Evolutionary conservation across 2,113 vertebrate species (phyloP), one percentile per base, ranked within the genome.

Genomic region (Oryzias woworae): DNA sequence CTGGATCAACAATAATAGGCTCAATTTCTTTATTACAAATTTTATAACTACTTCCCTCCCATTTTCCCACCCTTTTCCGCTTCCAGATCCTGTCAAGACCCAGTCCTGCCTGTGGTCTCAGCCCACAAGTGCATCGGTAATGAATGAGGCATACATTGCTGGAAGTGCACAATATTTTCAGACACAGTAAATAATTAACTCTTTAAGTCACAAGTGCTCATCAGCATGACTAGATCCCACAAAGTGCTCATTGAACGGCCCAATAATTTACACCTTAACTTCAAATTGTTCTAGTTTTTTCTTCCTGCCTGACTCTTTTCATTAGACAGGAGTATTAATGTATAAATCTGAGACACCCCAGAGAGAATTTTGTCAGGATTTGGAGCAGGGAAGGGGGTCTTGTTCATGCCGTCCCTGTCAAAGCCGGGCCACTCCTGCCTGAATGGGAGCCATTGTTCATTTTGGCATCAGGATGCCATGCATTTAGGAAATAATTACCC

Each of bases 1-100:
- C 85, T 92, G 88, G 88, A 93, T 95, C 90, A 93, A 92, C 92
- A 93, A 91, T 95, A 94, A 94, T 92, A 94, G 93, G 92, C 88
- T 95, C 92, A 85, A 84, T 95, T 94, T 95, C 90, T 89, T 91
- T 88, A 81, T 87, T 91, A 88, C 88, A 93, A 87, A 82, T 92
- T 85, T 90, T 89, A 82, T 90, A 92, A 90, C 90, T 87, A 73
- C 81, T 87, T 91, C 90, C 86, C 83, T 84, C 88, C 81, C 74
- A 63, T 92, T 92, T 85, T 89, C 83, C 88, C 89, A 83, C 91
- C 84, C 89, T 77, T 88, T 82, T 81, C 75, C 76, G 71, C 71
- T 80, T 87, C 78, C 84, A 84, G 78, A 82, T 90, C 91, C 91
- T 90, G 88, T 93, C 93, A 86, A 86, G 87, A 82, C 84, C 80